phyloP scores from a whole-genome alignment of 1,140 invertebrate genomes.

The Sminthurides bifidus region DNA sequence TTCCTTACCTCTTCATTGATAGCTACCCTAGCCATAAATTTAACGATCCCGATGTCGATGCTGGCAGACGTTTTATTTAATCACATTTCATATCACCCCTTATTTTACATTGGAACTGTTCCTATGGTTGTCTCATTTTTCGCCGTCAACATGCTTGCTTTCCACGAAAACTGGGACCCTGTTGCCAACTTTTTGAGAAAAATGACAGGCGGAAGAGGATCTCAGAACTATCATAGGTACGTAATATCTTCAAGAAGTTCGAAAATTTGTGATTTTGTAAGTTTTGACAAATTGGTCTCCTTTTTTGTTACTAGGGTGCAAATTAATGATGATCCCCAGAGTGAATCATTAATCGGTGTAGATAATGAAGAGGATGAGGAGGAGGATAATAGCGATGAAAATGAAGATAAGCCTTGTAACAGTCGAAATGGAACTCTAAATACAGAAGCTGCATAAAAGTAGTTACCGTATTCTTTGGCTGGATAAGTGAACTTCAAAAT shows the following conservation, averaged over 20 bases:
- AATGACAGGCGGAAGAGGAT: slow-evolving; percentile 40
- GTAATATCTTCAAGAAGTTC: neutral
- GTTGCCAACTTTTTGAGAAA: slow-evolving; percentile 52
- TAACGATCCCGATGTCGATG: slow-evolving; percentile 76
- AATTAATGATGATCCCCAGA: slow-evolving; percentile 20
- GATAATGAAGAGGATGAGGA: slow-evolving; percentile 14
- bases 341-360: slow-evolving; percentile 16
- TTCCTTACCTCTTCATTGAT: slow-evolving; percentile 78
- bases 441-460: too few relatives aligned
- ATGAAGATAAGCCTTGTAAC: neutral
- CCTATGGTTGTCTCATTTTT: slow-evolving; percentile 68
- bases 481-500: too few relatives aligned
- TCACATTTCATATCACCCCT: slow-evolving; percentile 54
- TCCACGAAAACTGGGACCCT: slow-evolving; percentile 79
- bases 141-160: slow-evolving; percentile 56
- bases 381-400: neutral
- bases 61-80: slow-evolving; percentile 66
- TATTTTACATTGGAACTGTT: slow-evolving; percentile 67
- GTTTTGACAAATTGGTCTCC: neutral
- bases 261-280: neutral
- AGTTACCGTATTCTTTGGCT: too few relatives aligned
- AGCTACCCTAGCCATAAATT: slow-evolving; percentile 64
- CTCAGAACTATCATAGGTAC: slow-evolving; percentile 17
- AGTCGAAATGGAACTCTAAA: too few relatives aligned
- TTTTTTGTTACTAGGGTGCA: slow-evolving; percentile 12